phyloP scores from a whole-genome alignment of 2,113 vertebrate genomes.

The Syrmaticus mikado region DNA sequence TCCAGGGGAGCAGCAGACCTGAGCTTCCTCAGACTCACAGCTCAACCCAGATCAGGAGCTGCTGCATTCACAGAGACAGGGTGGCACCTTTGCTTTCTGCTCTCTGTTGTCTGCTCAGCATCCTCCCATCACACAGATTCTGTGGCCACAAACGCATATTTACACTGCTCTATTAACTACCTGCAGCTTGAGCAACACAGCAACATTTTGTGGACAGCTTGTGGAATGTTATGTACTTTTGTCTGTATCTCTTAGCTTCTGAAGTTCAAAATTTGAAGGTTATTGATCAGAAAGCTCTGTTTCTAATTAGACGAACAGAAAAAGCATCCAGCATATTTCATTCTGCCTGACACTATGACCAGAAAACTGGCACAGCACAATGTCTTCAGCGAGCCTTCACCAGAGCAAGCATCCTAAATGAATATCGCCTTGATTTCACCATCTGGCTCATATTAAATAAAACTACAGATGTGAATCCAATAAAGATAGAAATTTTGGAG shows the following conservation, averaged over 20 bases:
- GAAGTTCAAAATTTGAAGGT: not conserved
- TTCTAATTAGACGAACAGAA: not conserved
- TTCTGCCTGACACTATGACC: not conserved
- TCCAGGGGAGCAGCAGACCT: not conserved
- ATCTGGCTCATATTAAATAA: constrained; percentile 55
- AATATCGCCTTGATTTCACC: constrained; percentile 36
- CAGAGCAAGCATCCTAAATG: not conserved
- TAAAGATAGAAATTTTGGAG: constrained; percentile 40
- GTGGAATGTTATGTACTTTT: not conserved
- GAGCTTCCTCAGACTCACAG: not conserved
- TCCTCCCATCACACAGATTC: not conserved
- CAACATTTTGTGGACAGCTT: not conserved
- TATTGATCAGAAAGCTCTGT: constrained; percentile 12
- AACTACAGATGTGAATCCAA: constrained; percentile 54
- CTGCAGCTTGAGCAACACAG: not conserved
- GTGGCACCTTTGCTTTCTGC: not conserved
- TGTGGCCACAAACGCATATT: not conserved
- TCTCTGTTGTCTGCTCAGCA: constrained; percentile 1
- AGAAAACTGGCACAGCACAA: not conserved
- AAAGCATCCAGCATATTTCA: not conserved
- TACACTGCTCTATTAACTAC: not conserved
- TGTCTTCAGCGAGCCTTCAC: not conserved
- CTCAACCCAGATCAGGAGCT: not conserved
- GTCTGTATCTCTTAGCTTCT: not conserved
- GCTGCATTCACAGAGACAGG: not conserved